Evolutionary conservation across 2,113 vertebrate species (phyloP).

Genomic region (Antidorcas marsupialis): DNA sequence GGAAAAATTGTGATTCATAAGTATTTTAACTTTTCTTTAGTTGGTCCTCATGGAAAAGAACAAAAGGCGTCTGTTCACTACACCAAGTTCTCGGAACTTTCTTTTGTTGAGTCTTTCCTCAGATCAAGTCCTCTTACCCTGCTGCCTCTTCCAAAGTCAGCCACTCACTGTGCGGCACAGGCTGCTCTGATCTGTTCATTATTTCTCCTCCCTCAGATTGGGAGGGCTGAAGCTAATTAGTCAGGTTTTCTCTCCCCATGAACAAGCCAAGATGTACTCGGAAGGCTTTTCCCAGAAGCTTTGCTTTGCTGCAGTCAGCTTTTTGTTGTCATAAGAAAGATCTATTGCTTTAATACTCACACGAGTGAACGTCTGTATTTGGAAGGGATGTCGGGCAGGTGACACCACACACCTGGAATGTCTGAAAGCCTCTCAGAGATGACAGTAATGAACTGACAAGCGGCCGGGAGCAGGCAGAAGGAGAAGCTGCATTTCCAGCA

Average conservation of each 20-base stretch:
- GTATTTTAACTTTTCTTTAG: slow-evolving; percentile 6
- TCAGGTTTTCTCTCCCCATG: background rate
- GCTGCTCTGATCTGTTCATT: slow-evolving; percentile 15
- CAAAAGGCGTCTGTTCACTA: background rate
- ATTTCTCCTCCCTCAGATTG: slow-evolving; percentile 19
- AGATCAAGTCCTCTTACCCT: background rate
- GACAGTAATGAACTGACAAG: slow-evolving; percentile 64
- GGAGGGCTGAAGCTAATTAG: slow-evolving; percentile 64
- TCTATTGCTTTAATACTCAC: slow-evolving; percentile 51
- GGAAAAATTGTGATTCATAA: background rate
- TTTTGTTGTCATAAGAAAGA: slow-evolving; percentile 55
- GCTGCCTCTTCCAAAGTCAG: background rate
- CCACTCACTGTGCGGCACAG: background rate
- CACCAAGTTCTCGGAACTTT: background rate
- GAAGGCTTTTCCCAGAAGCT: slow-evolving; percentile 56
- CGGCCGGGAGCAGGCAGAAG: background rate
- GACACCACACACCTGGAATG: slow-evolving; percentile 56
- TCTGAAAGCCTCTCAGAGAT: slow-evolving; percentile 55
- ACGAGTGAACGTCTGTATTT: slow-evolving; percentile 25
- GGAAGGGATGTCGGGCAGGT: slow-evolving; percentile 12
- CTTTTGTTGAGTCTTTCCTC: background rate
- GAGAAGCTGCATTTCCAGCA: background rate
- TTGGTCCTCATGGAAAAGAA: background rate
- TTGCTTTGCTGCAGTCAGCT: slow-evolving; percentile 39
- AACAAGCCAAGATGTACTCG: background rate